phyloP scores from a whole-genome alignment of 2,888 invertebrate species.

The Tetropium fuscum region DNA sequence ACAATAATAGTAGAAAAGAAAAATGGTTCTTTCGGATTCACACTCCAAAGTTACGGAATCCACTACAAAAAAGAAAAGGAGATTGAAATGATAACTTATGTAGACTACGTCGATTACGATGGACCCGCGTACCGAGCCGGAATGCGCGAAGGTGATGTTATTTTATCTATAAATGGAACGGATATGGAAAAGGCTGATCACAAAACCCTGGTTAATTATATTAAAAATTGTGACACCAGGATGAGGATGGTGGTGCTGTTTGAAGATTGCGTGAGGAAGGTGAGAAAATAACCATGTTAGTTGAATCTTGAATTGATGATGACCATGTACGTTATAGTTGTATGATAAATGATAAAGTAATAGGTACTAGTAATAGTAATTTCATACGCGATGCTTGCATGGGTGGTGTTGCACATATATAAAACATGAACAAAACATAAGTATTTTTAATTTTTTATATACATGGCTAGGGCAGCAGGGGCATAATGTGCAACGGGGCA shows the following conservation, averaged over 20 bases:
- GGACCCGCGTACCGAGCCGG: constrained; percentile 94
- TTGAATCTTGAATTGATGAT: too few species aligned
- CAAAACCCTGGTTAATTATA: constrained; percentile 90
- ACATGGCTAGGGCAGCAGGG: too few species aligned
- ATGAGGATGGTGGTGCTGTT: constrained; percentile 97
- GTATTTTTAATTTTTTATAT: too few species aligned
- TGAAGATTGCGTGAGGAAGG: constrained; percentile 96
- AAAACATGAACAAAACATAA: too few species aligned
- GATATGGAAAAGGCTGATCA: constrained; percentile 97
- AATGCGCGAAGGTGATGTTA: constrained; percentile 96
- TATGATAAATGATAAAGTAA: too few species aligned
- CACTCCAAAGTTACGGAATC: constrained; percentile 96
- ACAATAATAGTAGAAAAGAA: constrained; percentile 94
- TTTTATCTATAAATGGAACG: constrained; percentile 94
- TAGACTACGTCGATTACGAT: constrained; percentile 94
- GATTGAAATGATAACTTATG: constrained; percentile 96
- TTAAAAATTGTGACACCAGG: constrained; percentile 87
- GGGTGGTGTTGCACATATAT: too few species aligned
- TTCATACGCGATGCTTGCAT: too few species aligned
- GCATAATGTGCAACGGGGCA: too few species aligned
- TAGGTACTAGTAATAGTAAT: too few species aligned
- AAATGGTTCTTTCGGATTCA: constrained; percentile 93
- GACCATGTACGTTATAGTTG: too few species aligned
- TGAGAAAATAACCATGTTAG: constrained; percentile 64
- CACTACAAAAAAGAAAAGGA: constrained; percentile 95